Evolutionary conservation across 2,113 vertebrate genomes (phyloP), one percentile per base, ranked within the genome.

Genomic region (Brachionichthys hirsutus): DNA sequence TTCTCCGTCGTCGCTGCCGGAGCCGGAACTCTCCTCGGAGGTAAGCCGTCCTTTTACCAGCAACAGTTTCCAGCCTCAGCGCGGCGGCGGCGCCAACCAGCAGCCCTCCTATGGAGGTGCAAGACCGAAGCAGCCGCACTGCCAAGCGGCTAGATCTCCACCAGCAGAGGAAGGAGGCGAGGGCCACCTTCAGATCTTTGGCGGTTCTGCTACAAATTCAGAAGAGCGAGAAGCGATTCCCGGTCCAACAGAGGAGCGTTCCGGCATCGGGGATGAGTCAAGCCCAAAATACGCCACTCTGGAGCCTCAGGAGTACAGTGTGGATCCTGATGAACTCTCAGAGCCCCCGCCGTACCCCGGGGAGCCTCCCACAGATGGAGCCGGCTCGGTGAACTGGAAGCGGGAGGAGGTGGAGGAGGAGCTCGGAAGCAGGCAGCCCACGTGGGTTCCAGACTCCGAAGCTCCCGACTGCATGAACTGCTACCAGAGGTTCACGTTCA

Each of bases 381-480:
- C 49, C 30, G 17, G 12, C 57, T 16, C 71, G 38, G 44, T 46
- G 8, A 71, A 80, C 66, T 82, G 79, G 59, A 78, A 61, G 60
- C 87, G 61, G 46, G 83, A 73, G 10, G 89, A 86, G 19, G 19
- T 42, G 22, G 47, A 87, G 40, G 47, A 87, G 40, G 57, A 87
- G 61, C 79, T 93, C 38, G 92, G 93, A 0, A 82, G 82, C 72
- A 93, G 91, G 53, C 95, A 97, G 51, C 97, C 97, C 0, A 52
- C 90, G 0, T 99, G 97, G 97, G 88, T 99, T 45, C 97, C 97
- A 0, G 97, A 99, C 76, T 91, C 95, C 5, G 94, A 98, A 75
- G 97, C 97, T 63, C 95, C 95, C 43, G 96, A 93, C 59, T 99
- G 97, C 73, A 98, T 97, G 94, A 95, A 90, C 73, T 99, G 97